Evolutionary conservation across 2,797 vertebrate species (phyloP), one percentile per base, ranked within the genome.

Genomic region (Enoplosus armatus): DNA sequence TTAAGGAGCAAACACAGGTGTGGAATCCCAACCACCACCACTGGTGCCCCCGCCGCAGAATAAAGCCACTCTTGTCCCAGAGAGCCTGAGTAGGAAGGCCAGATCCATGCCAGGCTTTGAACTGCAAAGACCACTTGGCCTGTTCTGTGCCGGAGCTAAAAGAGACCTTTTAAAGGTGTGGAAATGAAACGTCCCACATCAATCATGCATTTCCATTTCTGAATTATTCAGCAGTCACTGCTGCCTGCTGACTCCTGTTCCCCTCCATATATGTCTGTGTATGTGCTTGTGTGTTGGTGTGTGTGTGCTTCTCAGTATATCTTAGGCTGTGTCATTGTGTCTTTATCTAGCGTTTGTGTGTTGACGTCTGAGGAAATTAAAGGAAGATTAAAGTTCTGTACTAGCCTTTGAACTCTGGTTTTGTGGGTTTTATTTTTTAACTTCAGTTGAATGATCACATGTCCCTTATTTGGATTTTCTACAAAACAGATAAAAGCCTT

Each of bases 1-100:
- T 80, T 89, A 93, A 89, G 87, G 91, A 94, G 94, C 93, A 95
- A 95, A 95, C 93, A 94, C 95, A 95, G 95, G 95, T 95, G 95
- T 94, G 93, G 94, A 94, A 92, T 90, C 87, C 85, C 76, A 80
- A 56, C 80, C 87, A 89, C 83, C 76, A 73, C 79, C 73, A 60
- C 86, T 73, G 80, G 85, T 86, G 69, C 84, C 79, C 74, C 82
- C 12, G 45, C 85, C 60, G 22, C 75, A 82, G 89, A 93, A 96
- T 93, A 96, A 96, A 94, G 93, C 84, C 80, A 73, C 82, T 90
- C 87, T 95, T 96, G 95, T 96, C 92, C 90, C 77, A 43, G 6
- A 62, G 75, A 91, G 85, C 79, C 80, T 65, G 79, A 75, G 88
- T 14, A 86, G 93, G 93, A 94, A 93, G 91, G 76, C 91, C 83